A percentile compares a stretch with the other conserved stretches of the same genome.
phyloP scores from a whole-genome alignment of 2,797 vertebrate genomes.

The Tangara arthus region DNA sequence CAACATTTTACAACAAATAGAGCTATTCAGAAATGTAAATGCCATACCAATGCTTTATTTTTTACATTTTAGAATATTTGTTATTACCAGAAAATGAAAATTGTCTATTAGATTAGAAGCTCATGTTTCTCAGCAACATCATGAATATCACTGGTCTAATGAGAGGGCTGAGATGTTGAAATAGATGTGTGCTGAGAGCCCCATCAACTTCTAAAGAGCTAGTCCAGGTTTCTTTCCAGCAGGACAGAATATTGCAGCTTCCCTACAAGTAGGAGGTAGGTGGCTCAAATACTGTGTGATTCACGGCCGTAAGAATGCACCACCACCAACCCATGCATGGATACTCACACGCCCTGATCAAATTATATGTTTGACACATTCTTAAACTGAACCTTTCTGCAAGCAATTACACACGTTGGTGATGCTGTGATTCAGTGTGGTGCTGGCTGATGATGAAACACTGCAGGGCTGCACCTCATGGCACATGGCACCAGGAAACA shows the following conservation, averaged over 20 bases:
- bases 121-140: neutral
- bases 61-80: neutral
- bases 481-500: neutral
- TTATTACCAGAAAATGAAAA: neutral
- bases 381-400: conserved; percentile 43
- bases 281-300: neutral
- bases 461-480: neutral
- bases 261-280: neutral
- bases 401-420: neutral
- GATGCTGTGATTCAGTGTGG: conserved; percentile 44
- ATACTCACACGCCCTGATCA: conserved; percentile 17
- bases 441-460: neutral
- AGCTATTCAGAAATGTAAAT: neutral
- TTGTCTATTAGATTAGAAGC: neutral
- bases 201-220: neutral
- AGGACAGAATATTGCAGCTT: neutral
- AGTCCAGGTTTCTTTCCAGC: neutral
- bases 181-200: neutral
- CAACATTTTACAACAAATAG: neutral
- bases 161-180: neutral
- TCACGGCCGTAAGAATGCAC: neutral
- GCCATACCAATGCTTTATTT: neutral
- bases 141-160: neutral
- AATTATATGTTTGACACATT: conserved; percentile 50
- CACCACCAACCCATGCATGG: neutral